Evolutionary conservation across 1,140 invertebrate genomes (phyloP).

Genomic region (Drosophila kikkawai): DNA sequence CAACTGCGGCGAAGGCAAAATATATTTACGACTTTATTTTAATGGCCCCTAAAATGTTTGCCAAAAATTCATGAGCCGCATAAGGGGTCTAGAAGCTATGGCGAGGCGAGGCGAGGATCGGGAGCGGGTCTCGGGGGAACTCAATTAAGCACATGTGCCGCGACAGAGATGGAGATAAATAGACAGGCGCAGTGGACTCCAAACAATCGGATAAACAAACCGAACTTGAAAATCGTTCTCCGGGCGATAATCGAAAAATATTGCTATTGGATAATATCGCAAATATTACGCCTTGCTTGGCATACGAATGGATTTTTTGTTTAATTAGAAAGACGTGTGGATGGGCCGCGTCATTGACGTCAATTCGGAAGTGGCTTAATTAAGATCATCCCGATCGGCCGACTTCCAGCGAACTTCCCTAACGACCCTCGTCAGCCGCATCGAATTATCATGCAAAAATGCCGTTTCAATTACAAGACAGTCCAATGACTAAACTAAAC

Average conservation of each 20-base stretch:
- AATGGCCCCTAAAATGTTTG: constrained; percentile 63
- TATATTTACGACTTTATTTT: constrained; percentile 47
- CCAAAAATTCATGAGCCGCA: constrained; percentile 47
- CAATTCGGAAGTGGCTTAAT: constrained; percentile 37
- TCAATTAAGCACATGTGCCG: constrained; percentile 43
- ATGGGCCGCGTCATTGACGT: constrained; percentile 38
- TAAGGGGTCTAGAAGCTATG: constrained; percentile 26
- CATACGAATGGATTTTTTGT: constrained; percentile 32
- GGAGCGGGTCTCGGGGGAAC: neutral
- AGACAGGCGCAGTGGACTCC: neutral
- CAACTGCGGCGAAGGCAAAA: constrained; percentile 46
- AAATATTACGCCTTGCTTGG: constrained; percentile 20
- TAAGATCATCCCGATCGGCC: constrained; percentile 18
- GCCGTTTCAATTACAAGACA: constrained; percentile 64
- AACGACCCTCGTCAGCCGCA: constrained; percentile 40
- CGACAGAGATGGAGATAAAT: constrained; percentile 20
- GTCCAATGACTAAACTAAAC: constrained; percentile 36
- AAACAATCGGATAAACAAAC: constrained; percentile 21
- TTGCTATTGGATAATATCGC: constrained; percentile 24
- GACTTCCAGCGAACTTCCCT: constrained; percentile 17
- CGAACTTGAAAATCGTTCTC: constrained; percentile 23
- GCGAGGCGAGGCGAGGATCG: neutral
- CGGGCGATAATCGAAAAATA: constrained; percentile 29
- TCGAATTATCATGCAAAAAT: constrained; percentile 76
- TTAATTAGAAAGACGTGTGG: constrained; percentile 38